Percentiles rank a stretch among this genome's conserved stretches.
Conservation (phyloP, 2,113 vertebrate species). For the Neogobius melanostomus region DNA sequence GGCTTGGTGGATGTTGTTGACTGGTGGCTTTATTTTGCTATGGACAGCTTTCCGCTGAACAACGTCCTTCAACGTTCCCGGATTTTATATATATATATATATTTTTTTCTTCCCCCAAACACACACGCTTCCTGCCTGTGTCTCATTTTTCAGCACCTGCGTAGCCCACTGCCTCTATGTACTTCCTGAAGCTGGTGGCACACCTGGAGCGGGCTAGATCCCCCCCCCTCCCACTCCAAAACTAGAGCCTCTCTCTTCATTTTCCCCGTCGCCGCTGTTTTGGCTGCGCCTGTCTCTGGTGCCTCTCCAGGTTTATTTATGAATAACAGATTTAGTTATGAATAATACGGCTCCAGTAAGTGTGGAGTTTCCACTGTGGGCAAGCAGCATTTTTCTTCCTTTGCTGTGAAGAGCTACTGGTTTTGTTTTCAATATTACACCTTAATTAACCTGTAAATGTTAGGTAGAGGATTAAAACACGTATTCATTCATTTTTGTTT, state of each 20-base stretch:
- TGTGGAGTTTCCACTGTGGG: constrained; percentile 18
- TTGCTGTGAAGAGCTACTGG: neutral
- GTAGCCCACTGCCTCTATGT: constrained; percentile 59
- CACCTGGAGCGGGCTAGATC: constrained; percentile 63
- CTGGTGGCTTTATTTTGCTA: constrained; percentile 39
- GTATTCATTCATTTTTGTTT: no score
- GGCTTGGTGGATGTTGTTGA: constrained; percentile 31
- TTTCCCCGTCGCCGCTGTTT: constrained; percentile 23
- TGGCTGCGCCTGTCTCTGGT: constrained; percentile 43
- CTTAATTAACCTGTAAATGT: constrained; percentile 1
- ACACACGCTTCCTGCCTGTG: constrained; percentile 1
- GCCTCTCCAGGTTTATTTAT: constrained; percentile 40
- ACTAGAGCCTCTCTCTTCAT: constrained; percentile 16
- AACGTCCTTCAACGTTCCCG: constrained; percentile 17
- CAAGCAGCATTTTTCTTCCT: constrained; percentile 10
- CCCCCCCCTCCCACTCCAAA: constrained; percentile 46
- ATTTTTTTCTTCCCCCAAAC: constrained; percentile 24
- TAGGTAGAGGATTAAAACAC: neutral
- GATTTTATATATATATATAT: neutral
- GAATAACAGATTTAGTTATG: constrained; percentile 50
- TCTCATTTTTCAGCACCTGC: constrained; percentile 70
- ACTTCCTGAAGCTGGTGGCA: constrained; percentile 63
- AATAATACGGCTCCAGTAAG: constrained; percentile 36
- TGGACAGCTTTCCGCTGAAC: constrained; percentile 25
- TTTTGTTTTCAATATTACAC: constrained; percentile 1